phyloP scores from a whole-genome alignment of 2,888 invertebrate genomes.

The Patella caerulea region DNA sequence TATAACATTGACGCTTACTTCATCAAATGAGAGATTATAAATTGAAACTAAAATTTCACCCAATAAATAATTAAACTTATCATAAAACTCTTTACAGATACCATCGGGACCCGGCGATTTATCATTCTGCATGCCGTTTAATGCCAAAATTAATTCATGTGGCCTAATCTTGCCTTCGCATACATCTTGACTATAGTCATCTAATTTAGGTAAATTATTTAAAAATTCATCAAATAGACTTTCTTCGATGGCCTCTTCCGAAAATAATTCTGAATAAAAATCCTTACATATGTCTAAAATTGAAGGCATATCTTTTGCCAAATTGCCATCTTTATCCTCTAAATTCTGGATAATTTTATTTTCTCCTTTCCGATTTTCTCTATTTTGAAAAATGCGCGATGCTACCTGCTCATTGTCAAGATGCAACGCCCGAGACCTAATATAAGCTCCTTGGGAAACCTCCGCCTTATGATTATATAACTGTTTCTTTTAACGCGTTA shows the following conservation, averaged over 20 bases:
- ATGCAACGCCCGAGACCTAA: background rate
- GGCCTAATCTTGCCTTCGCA: conserved; percentile 14
- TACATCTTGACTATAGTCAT: background rate
- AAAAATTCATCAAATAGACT: conserved; percentile 12
- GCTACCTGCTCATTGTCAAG: background rate
- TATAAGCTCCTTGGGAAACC: background rate
- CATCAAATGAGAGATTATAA: conserved; percentile 26
- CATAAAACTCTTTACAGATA: conserved; percentile 41
- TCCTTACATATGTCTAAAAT: conserved; percentile 17
- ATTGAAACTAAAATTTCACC: conserved; percentile 24
- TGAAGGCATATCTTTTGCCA: background rate
- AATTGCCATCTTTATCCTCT: conserved; percentile 10
- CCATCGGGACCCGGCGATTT: conserved; percentile 43
- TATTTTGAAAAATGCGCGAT: conserved; percentile 8
- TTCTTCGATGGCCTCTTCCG: conserved; percentile 22
- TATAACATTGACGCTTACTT: conserved; percentile 24
- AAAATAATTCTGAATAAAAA: conserved; percentile 21
- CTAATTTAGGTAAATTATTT: conserved; percentile 17
- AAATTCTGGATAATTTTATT: conserved; percentile 11
- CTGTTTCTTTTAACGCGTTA: conserved; percentile 1
- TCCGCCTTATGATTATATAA: background rate
- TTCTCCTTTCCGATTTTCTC: background rate
- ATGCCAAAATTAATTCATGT: conserved; percentile 16
- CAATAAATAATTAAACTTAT: conserved; percentile 27
- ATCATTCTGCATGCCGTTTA: conserved; percentile 30